A percentile compares a stretch with the other conserved stretches of the same genome.
These are phyloP conservation scores for Drosophila ambigua DNA, from an alignment of 1,140 invertebrate genomes.

Conservation along the genomic window DNA sequence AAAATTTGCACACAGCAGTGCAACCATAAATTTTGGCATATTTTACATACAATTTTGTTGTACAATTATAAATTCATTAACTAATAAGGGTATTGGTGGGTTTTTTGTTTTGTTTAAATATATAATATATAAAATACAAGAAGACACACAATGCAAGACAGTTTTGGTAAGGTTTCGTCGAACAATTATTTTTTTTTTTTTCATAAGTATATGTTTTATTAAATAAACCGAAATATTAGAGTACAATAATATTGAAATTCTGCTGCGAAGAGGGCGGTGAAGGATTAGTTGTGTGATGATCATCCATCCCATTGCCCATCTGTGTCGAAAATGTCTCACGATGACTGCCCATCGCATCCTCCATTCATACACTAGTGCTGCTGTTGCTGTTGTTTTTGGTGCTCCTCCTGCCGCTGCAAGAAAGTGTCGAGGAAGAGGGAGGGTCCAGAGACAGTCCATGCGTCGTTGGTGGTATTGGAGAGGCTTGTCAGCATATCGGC, in stretches of 20 bases:
- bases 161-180: slow-evolving; percentile 55
- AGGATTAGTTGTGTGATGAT: slow-evolving; percentile 39
- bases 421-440: neutral
- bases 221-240: slow-evolving; percentile 84
- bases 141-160: slow-evolving; percentile 81
- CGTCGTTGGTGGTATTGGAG: slow-evolving; percentile 29
- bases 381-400: neutral
- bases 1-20: slow-evolving; percentile 36
- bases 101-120: slow-evolving; percentile 25
- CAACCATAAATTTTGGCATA: slow-evolving; percentile 28
- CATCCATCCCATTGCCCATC: slow-evolving; percentile 32
- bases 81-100: slow-evolving; percentile 41
- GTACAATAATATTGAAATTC: slow-evolving; percentile 83
- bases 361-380: neutral
- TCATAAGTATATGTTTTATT: slow-evolving; percentile 83
- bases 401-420: slow-evolving; percentile 2
- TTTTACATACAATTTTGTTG: slow-evolving; percentile 72
- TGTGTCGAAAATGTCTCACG: slow-evolving; percentile 40
- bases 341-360: slow-evolving; percentile 18
- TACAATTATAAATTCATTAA: slow-evolving; percentile 68
- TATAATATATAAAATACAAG: slow-evolving; percentile 62
- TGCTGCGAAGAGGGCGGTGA: slow-evolving; percentile 62
- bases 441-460: slow-evolving; percentile 19
- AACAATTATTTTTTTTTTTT: slow-evolving; percentile 48
- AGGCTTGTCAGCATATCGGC: slow-evolving; percentile 69